phyloP scores from a whole-genome alignment of 2,113 vertebrate genomes.

The Brachionichthys hirsutus region DNA sequence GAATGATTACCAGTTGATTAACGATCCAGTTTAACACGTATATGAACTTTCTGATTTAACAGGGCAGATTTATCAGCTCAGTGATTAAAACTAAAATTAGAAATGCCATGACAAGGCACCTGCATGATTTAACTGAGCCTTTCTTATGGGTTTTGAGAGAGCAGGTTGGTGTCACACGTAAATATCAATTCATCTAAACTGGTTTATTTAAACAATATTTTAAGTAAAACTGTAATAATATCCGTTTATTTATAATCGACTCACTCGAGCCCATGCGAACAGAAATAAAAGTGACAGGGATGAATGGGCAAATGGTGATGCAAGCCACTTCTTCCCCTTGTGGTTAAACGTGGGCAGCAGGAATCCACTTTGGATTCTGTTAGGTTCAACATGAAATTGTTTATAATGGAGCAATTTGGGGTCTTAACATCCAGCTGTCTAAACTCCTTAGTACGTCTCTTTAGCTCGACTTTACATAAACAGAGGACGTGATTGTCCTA shows the following conservation, averaged over 20 bases:
- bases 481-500: slow-evolving; percentile 64
- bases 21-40: slow-evolving; percentile 58
- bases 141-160: slow-evolving; percentile 3
- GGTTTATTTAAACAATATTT: slow-evolving; percentile 15
- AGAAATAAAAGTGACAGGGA: slow-evolving; percentile 23
- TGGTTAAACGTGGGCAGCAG: slow-evolving; percentile 24
- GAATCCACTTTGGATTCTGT: slow-evolving; percentile 31
- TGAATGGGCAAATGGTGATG: slow-evolving; percentile 6
- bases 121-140: slow-evolving; percentile 48
- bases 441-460: slow-evolving; percentile 51
- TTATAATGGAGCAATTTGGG: slow-evolving; percentile 67
- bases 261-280: slow-evolving; percentile 25
- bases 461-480: slow-evolving; percentile 52
- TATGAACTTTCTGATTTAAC: slow-evolving; percentile 64
- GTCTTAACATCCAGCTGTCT: slow-evolving; percentile 70
- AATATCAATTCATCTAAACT: slow-evolving; percentile 9
- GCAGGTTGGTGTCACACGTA: slow-evolving; percentile 18
- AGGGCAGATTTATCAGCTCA: slow-evolving; percentile 60
- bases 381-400: slow-evolving; percentile 60
- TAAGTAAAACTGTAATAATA: slow-evolving; percentile 12
- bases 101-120: slow-evolving; percentile 42
- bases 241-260: neutral
- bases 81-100: slow-evolving; percentile 67
- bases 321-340: slow-evolving; percentile 13
- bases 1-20: slow-evolving; percentile 67